Conservation (phyloP, 2,888 invertebrate genomes). For the Vesta saturnalis region DNA sequence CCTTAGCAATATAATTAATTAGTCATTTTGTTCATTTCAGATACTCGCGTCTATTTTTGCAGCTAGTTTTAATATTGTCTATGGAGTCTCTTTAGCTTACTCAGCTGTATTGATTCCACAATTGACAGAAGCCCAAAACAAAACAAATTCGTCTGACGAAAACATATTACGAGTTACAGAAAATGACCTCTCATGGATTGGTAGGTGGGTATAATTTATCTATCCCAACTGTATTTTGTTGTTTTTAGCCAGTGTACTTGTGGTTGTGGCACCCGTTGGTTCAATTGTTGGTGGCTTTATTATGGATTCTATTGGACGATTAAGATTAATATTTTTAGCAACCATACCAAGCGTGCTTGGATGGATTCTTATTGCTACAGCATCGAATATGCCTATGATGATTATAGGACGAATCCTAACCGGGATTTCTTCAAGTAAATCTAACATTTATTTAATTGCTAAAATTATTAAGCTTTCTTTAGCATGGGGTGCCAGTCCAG, state of each 20-base stretch:
- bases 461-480: slow-evolving; percentile 29
- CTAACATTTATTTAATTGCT: not conserved
- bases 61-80: slow-evolving; percentile 68
- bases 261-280: slow-evolving; percentile 66
- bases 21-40: too few species aligned
- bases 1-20: too few species aligned
- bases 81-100: slow-evolving; percentile 67
- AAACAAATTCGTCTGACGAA: slow-evolving; percentile 46
- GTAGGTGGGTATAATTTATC: slow-evolving; percentile 50
- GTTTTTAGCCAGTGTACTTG: slow-evolving; percentile 66
- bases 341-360: slow-evolving; percentile 66
- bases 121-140: slow-evolving; percentile 52
- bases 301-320: slow-evolving; percentile 67
- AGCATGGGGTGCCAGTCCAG: slow-evolving; percentile 69
- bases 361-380: slow-evolving; percentile 67
- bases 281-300: slow-evolving; percentile 66
- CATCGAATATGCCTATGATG: slow-evolving; percentile 64
- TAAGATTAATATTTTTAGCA: slow-evolving; percentile 67
- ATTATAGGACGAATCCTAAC: slow-evolving; percentile 65
- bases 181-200: slow-evolving; percentile 63
- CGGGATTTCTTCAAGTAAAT: slow-evolving; percentile 65
- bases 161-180: slow-evolving; percentile 51
- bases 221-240: not conserved
- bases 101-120: slow-evolving; percentile 66
- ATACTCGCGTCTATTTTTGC: slow-evolving; percentile 65